Evolutionary conservation across 2,888 invertebrate species (phyloP).

Genomic region (Sesia apiformis): DNA sequence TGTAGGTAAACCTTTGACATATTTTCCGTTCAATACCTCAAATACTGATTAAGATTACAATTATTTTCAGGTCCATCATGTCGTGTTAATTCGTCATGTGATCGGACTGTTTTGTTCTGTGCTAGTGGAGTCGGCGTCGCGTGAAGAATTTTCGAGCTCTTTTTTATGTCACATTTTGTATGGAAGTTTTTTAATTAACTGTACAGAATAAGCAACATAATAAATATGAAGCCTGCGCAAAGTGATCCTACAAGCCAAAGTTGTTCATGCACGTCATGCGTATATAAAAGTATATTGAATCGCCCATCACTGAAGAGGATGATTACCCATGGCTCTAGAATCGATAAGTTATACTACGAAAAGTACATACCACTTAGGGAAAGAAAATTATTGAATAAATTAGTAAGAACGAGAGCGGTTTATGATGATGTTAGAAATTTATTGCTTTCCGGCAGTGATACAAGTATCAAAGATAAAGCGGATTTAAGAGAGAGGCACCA

Average conservation of each 20-base stretch:
- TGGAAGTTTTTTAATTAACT: neutral
- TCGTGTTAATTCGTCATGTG: constrained; percentile 14
- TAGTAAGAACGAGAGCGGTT: constrained; percentile 38
- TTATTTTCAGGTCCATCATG: constrained; percentile 4
- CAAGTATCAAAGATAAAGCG: constrained; percentile 19
- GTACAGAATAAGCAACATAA: constrained; percentile 20
- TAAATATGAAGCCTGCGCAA: constrained; percentile 21
- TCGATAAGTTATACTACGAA: constrained; percentile 30
- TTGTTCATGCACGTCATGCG: constrained; percentile 35
- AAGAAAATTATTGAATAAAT: constrained; percentile 32
- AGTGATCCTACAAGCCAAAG: constrained; percentile 16
- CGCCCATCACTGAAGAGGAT: constrained; percentile 21
- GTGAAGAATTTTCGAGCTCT: neutral
- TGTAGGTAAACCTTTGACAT: no score
- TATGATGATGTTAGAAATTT: constrained; percentile 40
- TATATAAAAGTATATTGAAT: constrained; percentile 28
- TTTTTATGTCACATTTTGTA: neutral
- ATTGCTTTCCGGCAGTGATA: constrained; percentile 27
- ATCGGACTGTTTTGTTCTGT: constrained; percentile 11
- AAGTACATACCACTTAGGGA: constrained; percentile 37
- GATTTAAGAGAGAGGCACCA: constrained; percentile 15
- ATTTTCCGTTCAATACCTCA: no score
- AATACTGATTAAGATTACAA: neutral
- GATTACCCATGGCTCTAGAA: constrained; percentile 23
- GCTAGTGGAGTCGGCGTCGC: constrained; percentile 9